Evolutionary conservation across 2,888 invertebrate genomes (phyloP).

Genomic region (Meiosimyza platycephala): DNA sequence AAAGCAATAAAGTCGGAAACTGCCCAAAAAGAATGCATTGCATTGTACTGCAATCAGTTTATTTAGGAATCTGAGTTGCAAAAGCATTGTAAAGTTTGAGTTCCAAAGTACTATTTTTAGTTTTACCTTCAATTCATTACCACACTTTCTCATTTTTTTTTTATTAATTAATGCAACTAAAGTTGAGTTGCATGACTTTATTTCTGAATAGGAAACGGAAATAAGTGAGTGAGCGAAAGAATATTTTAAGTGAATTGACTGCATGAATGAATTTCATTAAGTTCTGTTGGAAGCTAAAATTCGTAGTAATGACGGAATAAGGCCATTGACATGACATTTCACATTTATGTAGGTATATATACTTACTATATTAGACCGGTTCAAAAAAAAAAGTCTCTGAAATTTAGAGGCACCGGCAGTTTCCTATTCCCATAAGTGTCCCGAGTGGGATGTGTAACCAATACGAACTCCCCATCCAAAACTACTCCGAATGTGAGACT

Average conservation of each 20-base stretch:
- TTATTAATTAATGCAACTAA: conserved; percentile 20
- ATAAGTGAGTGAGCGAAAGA: not conserved
- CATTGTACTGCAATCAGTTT: not conserved
- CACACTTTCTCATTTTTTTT: not conserved
- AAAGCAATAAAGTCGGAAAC: not conserved
- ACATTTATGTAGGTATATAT: not conserved
- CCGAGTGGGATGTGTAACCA: no score
- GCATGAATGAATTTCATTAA: conserved; percentile 2
- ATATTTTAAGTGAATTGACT: not conserved
- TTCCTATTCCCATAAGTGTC: no score
- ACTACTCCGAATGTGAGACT: no score
- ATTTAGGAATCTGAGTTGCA: conserved; percentile 8
- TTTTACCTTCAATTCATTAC: not conserved
- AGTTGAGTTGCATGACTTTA: conserved; percentile 9
- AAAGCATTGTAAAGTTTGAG: conserved; percentile 7
- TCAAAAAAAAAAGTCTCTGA: no score
- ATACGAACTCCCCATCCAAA: no score
- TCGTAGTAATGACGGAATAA: not conserved
- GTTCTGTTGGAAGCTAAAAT: not conserved
- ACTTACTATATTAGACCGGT: no score
- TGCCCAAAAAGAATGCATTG: not conserved
- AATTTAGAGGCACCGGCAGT: no score
- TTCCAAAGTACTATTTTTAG: not conserved
- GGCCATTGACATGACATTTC: not conserved
- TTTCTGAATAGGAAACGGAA: not conserved